Evolutionary conservation across 2,113 vertebrate species (phyloP).

Genomic region (Pelodiscus sinensis): DNA sequence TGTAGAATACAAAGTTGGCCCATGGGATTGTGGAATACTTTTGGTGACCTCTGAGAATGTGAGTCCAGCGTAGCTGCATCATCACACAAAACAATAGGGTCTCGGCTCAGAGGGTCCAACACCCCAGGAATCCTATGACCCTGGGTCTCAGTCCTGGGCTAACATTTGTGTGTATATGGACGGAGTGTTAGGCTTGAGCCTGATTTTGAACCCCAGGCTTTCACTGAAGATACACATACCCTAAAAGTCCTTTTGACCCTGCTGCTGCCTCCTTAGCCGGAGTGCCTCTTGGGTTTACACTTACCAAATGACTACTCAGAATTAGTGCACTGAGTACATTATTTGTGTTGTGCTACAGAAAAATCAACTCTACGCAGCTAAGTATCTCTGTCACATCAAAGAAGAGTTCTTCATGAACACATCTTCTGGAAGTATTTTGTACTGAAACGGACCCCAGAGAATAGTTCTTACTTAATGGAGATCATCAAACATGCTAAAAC

Average conservation of each 20-base stretch:
- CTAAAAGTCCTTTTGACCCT: neutral
- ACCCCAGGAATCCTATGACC: neutral
- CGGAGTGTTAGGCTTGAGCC: neutral
- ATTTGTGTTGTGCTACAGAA: constrained; percentile 33
- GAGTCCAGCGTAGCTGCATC: neutral
- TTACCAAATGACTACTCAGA: neutral
- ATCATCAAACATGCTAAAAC: constrained; percentile 11
- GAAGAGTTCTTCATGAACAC: constrained; percentile 36
- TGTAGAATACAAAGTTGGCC: neutral
- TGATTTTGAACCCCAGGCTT: neutral
- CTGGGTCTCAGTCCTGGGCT: neutral
- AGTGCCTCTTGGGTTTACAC: neutral
- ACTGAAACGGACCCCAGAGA: constrained; percentile 35
- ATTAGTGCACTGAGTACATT: constrained; percentile 30
- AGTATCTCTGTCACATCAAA: constrained; percentile 54
- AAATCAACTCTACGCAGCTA: constrained; percentile 39
- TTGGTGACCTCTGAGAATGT: neutral
- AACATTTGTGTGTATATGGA: neutral
- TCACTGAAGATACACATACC: neutral
- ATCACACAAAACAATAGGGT: neutral
- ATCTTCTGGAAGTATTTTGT: constrained; percentile 56
- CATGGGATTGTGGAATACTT: neutral
- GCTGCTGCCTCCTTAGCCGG: neutral
- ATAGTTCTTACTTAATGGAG: constrained; percentile 38
- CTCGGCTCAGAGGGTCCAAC: neutral